Conservation (phyloP, 2,797 vertebrate species). For the Lagocephalus sceleratus region DNA sequence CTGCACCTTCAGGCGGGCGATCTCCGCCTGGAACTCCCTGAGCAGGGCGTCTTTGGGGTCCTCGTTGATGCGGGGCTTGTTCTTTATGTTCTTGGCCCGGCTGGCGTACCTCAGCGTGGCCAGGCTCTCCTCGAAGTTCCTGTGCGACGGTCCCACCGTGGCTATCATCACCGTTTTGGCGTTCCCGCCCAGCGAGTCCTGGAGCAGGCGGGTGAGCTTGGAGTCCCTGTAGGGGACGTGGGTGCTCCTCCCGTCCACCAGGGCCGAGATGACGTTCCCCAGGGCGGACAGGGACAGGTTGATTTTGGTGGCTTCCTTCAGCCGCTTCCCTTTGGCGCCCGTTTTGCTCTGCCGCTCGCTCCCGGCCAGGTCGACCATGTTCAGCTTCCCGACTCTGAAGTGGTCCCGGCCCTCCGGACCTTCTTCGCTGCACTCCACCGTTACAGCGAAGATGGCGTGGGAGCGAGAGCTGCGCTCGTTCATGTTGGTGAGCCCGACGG, state of each 20-base stretch:
- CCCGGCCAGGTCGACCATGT: constrained; percentile 95
- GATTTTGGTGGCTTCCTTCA: constrained; percentile 96
- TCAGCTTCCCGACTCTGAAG: constrained; percentile 95
- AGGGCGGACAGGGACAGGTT: constrained; percentile 94
- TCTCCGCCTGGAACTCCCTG: constrained; percentile 94
- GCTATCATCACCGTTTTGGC: constrained; percentile 97
- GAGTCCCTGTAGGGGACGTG: constrained; percentile 96
- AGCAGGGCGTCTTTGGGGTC: constrained; percentile 96
- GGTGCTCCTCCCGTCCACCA: constrained; percentile 88
- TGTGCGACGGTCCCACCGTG: constrained; percentile 87
- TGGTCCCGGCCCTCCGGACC: constrained; percentile 90
- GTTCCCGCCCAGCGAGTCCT: constrained; percentile 95
- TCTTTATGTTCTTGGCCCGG: constrained; percentile 97
- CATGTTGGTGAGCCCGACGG: constrained; percentile 93
- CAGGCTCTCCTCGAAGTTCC: constrained; percentile 88
- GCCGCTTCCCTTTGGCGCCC: constrained; percentile 81
- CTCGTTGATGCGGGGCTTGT: constrained; percentile 94
- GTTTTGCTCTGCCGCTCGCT: constrained; percentile 93
- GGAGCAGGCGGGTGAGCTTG: constrained; percentile 93
- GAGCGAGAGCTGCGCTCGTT: constrained; percentile 94
- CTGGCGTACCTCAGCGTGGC: constrained; percentile 93
- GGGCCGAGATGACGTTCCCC: constrained; percentile 94
- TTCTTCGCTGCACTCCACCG: constrained; percentile 89
- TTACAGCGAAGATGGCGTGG: constrained; percentile 92
- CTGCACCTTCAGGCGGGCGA: constrained; percentile 88